These are phyloP conservation scores for Poecilus cupreus DNA, from an alignment of 2,888 invertebrate species.

Conservation along the genomic window DNA sequence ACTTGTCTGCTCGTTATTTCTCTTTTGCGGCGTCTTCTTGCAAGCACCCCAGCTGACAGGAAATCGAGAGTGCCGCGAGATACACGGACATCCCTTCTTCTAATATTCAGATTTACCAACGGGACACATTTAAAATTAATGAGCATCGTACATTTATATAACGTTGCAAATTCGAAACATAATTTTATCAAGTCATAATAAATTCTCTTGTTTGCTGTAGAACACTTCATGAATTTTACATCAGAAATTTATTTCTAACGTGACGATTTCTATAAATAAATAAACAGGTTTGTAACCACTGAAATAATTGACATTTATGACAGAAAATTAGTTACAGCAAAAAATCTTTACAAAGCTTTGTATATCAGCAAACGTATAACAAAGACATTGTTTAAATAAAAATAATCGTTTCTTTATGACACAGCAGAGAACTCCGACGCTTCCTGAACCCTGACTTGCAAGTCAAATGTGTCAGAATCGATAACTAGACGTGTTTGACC, in stretches of 20 bases:
- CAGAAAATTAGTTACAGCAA: not conserved
- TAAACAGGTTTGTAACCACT: not conserved
- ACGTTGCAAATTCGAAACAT: slow-evolving; percentile 4
- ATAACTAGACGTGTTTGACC: slow-evolving; percentile 19
- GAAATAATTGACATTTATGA: not conserved
- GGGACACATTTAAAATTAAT: slow-evolving; percentile 42
- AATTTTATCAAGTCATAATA: slow-evolving; percentile 36
- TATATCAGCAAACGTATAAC: no score
- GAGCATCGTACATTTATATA: slow-evolving; percentile 28
- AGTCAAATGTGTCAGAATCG: not conserved
- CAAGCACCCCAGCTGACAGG: not conserved
- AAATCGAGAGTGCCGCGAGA: not conserved
- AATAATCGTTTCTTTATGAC: slow-evolving; percentile 32
- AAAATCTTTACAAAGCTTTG: not conserved
- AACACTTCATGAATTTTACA: slow-evolving; percentile 28
- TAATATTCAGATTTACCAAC: slow-evolving; percentile 25
- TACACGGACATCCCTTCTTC: not conserved
- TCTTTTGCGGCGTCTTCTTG: slow-evolving; percentile 11
- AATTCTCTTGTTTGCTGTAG: slow-evolving; percentile 12
- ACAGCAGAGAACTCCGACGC: not conserved
- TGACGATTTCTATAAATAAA: slow-evolving; percentile 19
- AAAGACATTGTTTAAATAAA: slow-evolving; percentile 42
- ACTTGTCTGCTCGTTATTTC: slow-evolving; percentile 34
- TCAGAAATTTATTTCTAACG: slow-evolving; percentile 14
- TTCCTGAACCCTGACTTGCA: slow-evolving; percentile 32